Evolutionary conservation across 2,888 invertebrate genomes (phyloP).

Genomic region (Heterodera filipjevi): DNA sequence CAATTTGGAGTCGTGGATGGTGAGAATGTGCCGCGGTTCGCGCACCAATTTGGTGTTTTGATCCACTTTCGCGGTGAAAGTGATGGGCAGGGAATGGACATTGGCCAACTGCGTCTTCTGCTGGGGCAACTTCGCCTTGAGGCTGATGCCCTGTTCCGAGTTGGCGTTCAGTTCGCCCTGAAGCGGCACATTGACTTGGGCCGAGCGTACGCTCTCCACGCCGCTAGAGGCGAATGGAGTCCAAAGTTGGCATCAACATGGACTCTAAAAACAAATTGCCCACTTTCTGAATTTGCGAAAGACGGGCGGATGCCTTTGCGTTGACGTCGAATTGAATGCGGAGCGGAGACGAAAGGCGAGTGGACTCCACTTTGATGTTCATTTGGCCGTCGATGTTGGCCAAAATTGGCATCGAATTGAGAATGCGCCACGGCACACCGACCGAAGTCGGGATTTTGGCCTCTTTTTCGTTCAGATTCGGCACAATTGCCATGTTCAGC

Average conservation of each 20-base stretch:
- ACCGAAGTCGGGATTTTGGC: slow-evolving; percentile 50
- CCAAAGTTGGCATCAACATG: slow-evolving; percentile 29
- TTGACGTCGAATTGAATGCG: slow-evolving; percentile 25
- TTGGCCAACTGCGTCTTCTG: slow-evolving; percentile 41
- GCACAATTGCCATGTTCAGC: slow-evolving; percentile 20
- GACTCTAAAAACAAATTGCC: neutral
- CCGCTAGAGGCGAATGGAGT: slow-evolving; percentile 40
- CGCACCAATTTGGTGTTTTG: slow-evolving; percentile 3
- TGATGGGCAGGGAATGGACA: slow-evolving; percentile 48
- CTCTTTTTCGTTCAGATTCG: slow-evolving; percentile 37
- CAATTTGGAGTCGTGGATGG: slow-evolving; percentile 38
- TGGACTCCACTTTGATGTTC: slow-evolving; percentile 22
- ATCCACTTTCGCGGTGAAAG: slow-evolving; percentile 37
- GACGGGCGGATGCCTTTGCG: slow-evolving; percentile 16
- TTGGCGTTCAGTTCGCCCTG: slow-evolving; percentile 22
- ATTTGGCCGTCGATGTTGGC: slow-evolving; percentile 35
- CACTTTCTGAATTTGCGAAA: slow-evolving; percentile 34
- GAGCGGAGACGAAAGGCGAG: neutral
- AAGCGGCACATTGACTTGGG: slow-evolving; percentile 43
- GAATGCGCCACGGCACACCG: slow-evolving; percentile 52
- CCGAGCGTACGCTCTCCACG: slow-evolving; percentile 38
- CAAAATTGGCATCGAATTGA: slow-evolving; percentile 29
- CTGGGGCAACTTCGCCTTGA: slow-evolving; percentile 33
- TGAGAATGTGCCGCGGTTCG: slow-evolving; percentile 31
- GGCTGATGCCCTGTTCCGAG: slow-evolving; percentile 27